Base-by-base conservation (phyloP, 2,888 invertebrate genomes). In the Tetranychus piercei region DNA sequence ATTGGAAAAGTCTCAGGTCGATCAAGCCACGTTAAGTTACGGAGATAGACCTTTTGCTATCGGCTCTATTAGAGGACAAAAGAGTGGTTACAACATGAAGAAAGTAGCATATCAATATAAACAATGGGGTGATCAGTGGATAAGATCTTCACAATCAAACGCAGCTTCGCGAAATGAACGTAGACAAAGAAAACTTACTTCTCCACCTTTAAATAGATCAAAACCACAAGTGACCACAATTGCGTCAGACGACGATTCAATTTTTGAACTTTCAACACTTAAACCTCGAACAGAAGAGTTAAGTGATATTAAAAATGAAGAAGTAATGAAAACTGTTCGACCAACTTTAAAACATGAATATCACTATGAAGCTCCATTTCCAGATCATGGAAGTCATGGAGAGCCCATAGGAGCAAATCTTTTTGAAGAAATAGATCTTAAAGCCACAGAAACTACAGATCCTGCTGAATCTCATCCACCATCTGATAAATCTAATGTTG, bases 61-160 rank as follows among this genome's bases (percentile, higher is more conserved):
- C 34, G 34, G 34, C 34, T 34, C 34, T 34, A 34, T 34, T 9
- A 55, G 55, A 7, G 55, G 55, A 5, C 55, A 15, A 55, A 55
- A 55, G 15, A 55, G 15, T 55, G 11, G 55, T 69, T 69, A 22
- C 20, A 69, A 69, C 34, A 69, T 69, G 69, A 69, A 23, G 20
- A 69, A 69, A 69, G 20, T 69, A 20, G 69, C 69, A 1, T 69
- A 69, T 22, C 69, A 69, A 1, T 69, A 69, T 22, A 69, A 69
- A 22, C 69, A 18, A 55, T 55, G 9, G 55, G 55, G 55, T 55
- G 15, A 55, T 15, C 15, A 9, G 55, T 15, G 9, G 9, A 15
- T 55, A 2, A 55, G 55, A 55, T 8, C 55, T 2, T 2, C 55
- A 3, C 55, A 9, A 15, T 55, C 55, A 15, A 6, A 9, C 15